phyloP scores from a whole-genome alignment of 1,140 invertebrate species.

The Elymnias hypermnestra region DNA sequence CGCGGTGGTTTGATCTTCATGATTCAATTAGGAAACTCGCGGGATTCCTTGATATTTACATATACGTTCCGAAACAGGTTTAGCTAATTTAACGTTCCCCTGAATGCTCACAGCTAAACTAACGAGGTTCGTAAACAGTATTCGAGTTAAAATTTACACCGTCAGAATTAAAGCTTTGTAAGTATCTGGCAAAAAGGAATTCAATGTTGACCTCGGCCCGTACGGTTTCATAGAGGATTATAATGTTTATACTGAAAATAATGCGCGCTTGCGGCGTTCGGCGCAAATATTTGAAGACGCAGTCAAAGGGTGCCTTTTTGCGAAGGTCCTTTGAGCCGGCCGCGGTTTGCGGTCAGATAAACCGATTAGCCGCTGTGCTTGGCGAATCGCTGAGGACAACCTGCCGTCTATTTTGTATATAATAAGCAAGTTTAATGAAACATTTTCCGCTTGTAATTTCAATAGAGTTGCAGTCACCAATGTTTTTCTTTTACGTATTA shows the following conservation, averaged over 20 bases:
- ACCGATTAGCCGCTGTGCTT: constrained; percentile 49
- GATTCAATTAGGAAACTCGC: constrained; percentile 35
- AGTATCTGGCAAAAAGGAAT: constrained; percentile 24
- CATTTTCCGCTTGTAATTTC: too few species aligned
- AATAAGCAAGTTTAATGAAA: too few species aligned
- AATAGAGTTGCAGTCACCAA: too few species aligned
- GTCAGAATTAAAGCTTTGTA: constrained; percentile 19
- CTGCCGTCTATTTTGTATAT: background rate
- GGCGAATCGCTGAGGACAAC: constrained; percentile 5
- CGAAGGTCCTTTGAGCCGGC: constrained; percentile 53
- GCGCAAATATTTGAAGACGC: constrained; percentile 67
- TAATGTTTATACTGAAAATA: constrained; percentile 70
- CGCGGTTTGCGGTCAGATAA: constrained; percentile 63
- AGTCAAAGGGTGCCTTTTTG: constrained; percentile 70
- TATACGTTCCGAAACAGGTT: constrained; percentile 3
- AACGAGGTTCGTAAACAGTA: constrained; percentile 17
- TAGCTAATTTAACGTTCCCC: constrained; percentile 14
- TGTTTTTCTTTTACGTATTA: too few species aligned
- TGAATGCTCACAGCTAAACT: constrained; percentile 18
- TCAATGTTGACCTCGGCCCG: constrained; percentile 24
- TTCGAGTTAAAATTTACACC: constrained; percentile 19
- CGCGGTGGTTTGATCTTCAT: constrained; percentile 38
- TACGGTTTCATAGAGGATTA: constrained; percentile 53
- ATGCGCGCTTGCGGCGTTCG: constrained; percentile 60
- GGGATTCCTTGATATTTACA: constrained; percentile 4